Evolutionary conservation across 1,140 invertebrate species (phyloP).

Genomic region (Pectinophora gossypiella): DNA sequence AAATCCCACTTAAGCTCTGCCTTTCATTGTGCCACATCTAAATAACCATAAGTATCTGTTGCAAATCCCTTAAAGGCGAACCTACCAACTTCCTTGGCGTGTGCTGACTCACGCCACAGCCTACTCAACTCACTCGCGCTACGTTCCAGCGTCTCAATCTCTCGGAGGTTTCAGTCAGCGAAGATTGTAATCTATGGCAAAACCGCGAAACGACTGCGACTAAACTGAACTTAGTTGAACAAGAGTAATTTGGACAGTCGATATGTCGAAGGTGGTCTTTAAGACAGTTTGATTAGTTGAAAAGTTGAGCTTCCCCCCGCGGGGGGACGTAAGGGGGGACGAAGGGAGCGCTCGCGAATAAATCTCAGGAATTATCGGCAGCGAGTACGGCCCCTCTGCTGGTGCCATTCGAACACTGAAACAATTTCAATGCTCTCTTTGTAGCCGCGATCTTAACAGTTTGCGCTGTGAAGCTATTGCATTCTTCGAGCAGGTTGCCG

Average conservation of each 20-base stretch:
- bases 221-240: neutral
- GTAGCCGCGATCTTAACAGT: neutral
- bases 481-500: neutral
- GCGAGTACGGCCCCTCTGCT: neutral
- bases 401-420: neutral
- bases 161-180: neutral
- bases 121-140: neutral
- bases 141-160: neutral
- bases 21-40: constrained; percentile 12
- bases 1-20: constrained; percentile 12
- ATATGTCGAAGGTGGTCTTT: constrained; percentile 44
- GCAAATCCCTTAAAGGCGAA: constrained; percentile 4
- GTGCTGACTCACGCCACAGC: neutral
- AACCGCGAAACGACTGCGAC: neutral
- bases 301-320: constrained; percentile 31
- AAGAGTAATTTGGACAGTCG: constrained; percentile 44
- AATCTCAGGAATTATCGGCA: constrained; percentile 24
- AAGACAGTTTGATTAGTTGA: constrained; percentile 63
- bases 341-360: constrained; percentile 6
- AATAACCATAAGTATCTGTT: constrained; percentile 23
- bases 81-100: neutral
- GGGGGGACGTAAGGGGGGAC: neutral
- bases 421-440: no score
- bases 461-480: neutral
- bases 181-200: neutral